phyloP scores from a whole-genome alignment of 2,113 vertebrate genomes.

The Macaca mulatta region DNA sequence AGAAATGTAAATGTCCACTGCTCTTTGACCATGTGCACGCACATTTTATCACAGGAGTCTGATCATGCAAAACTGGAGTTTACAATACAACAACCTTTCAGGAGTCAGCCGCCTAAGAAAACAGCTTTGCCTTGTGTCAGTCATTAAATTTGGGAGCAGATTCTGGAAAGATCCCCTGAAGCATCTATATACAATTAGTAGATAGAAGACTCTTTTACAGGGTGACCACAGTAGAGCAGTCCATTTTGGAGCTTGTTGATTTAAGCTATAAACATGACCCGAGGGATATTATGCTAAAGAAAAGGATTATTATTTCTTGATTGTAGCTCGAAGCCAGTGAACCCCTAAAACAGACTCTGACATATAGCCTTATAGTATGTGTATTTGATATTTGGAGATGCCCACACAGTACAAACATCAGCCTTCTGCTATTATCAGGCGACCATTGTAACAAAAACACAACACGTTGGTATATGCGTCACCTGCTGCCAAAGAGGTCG shows the following conservation, averaged over 20 bases:
- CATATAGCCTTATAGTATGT: background rate
- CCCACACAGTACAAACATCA: background rate
- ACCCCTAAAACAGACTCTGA: background rate
- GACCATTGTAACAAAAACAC: background rate
- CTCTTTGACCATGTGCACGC: background rate
- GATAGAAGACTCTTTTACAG: background rate
- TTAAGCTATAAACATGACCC: background rate
- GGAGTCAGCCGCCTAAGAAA: background rate
- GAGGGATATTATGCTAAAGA: background rate
- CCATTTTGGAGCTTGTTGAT: background rate
- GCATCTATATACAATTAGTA: background rate
- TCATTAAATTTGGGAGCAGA: background rate
- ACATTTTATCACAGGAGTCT: background rate
- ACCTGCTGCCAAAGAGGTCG: background rate
- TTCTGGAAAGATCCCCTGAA: background rate
- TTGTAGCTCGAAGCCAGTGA: background rate
- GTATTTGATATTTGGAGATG: background rate
- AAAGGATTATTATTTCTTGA: background rate
- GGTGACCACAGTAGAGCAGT: background rate
- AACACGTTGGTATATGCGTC: background rate
- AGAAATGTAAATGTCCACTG: background rate
- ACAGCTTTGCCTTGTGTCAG: background rate
- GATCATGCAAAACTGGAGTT: background rate
- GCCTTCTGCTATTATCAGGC: background rate
- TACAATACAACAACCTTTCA: background rate